A percentile compares a stretch with the other conserved stretches of the same genome.
phyloP scores from a whole-genome alignment of 2,113 vertebrate species.

The Mobula birostris region DNA sequence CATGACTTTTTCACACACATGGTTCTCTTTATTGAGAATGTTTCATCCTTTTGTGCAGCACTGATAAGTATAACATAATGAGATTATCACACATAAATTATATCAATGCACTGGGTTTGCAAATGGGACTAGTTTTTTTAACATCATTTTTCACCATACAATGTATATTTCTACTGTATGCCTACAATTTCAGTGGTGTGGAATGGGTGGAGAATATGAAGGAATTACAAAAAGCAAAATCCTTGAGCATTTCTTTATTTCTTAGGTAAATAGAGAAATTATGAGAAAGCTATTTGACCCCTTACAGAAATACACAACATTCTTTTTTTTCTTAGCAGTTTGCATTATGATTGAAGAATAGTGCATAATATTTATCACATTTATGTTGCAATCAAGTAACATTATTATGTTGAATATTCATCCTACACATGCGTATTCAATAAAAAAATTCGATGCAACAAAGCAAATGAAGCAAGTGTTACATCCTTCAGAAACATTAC shows the following conservation, averaged over 20 bases:
- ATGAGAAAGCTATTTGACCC: neutral
- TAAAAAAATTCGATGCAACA: neutral
- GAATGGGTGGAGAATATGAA: neutral
- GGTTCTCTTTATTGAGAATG: neutral
- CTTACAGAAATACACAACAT: neutral
- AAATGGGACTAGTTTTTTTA: neutral
- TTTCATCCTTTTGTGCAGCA: neutral
- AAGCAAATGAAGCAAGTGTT: neutral
- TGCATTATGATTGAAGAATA: neutral
- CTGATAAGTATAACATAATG: neutral
- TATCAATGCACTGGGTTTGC: neutral
- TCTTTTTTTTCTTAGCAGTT: neutral
- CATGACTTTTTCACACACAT: neutral
- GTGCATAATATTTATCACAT: neutral
- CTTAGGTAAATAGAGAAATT: neutral
- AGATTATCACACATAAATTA: neutral
- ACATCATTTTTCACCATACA: neutral
- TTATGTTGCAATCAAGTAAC: neutral
- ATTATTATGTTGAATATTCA: neutral
- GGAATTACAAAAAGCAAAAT: neutral
- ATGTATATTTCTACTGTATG: neutral
- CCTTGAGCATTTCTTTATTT: neutral
- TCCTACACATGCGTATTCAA: neutral
- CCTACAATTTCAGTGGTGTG: neutral
- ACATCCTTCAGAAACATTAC: neutral